phyloP scores from a whole-genome alignment of 2,113 vertebrate species.

The Echinops telfairi region DNA sequence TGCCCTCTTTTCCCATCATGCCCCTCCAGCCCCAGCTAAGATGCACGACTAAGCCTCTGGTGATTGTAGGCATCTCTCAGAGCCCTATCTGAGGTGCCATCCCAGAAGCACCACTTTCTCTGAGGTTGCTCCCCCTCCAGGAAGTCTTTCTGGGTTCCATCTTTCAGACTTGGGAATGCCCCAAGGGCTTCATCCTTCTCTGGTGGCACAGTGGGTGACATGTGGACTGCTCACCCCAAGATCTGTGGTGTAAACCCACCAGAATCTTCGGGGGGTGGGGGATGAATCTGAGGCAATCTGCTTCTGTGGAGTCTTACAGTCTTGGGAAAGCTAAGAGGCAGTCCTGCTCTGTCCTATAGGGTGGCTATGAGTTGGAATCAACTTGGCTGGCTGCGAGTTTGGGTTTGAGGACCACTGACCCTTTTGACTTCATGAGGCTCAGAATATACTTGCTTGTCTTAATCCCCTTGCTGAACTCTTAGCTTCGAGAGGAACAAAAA shows the following conservation, averaged over 20 bases:
- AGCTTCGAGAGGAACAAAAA: background rate
- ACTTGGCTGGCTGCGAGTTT: too few species aligned
- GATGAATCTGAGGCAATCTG: too few species aligned
- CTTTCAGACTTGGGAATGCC: background rate
- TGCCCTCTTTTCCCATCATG: background rate
- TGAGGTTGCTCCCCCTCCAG: background rate
- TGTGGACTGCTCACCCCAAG: too few species aligned
- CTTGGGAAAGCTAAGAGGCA: too few species aligned
- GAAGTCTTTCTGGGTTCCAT: background rate
- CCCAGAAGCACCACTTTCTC: rapidly evolving
- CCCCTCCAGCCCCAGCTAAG: rapidly evolving
- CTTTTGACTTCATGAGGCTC: too few species aligned
- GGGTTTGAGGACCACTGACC: background rate
- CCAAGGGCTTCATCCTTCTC: background rate
- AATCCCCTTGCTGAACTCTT: background rate
- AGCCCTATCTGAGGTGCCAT: background rate
- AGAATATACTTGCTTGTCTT: background rate
- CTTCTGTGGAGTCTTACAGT: too few species aligned
- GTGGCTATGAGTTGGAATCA: too few species aligned
- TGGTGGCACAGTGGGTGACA: background rate
- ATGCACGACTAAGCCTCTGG: background rate
- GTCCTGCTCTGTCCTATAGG: too few species aligned
- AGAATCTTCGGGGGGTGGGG: too few species aligned
- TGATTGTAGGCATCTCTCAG: background rate
- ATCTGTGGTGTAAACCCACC: too few species aligned